These are phyloP conservation scores for Eupithecia pulchellata DNA, from an alignment of 2,888 invertebrate genomes.

Conservation along the genomic window DNA sequence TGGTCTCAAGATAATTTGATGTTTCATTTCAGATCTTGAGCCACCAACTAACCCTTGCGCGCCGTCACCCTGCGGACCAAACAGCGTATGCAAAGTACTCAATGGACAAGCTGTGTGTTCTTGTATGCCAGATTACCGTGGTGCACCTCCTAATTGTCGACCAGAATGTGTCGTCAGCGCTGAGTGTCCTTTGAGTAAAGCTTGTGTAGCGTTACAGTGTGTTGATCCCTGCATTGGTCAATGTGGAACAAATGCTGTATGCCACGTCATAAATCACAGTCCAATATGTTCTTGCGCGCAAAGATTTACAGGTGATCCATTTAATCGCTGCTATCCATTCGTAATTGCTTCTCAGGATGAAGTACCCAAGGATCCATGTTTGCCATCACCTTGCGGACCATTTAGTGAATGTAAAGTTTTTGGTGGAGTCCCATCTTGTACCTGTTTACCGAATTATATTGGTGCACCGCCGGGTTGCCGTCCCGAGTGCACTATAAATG, in stretches of 20 bases:
- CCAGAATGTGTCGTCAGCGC: constrained; percentile 90
- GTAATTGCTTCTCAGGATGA: constrained; percentile 55
- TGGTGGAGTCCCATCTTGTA: constrained; percentile 87
- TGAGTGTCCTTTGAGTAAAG: constrained; percentile 88
- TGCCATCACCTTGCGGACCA: constrained; percentile 88
- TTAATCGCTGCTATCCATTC: constrained; percentile 83
- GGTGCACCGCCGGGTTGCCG: constrained; percentile 90
- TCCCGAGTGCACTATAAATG: constrained; percentile 89
- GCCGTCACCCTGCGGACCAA: constrained; percentile 93
- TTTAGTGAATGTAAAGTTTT: constrained; percentile 88
- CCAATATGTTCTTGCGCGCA: constrained; percentile 88
- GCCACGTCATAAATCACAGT: constrained; percentile 89
- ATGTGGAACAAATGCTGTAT: constrained; percentile 90
- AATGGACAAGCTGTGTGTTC: constrained; percentile 90
- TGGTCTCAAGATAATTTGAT: background rate
- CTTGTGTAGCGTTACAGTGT: constrained; percentile 89
- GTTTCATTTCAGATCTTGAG: constrained; percentile 63
- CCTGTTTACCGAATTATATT: constrained; percentile 87
- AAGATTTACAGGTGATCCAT: constrained; percentile 88
- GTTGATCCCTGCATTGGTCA: constrained; percentile 89
- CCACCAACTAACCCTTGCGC: constrained; percentile 86
- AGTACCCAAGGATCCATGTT: constrained; percentile 81
- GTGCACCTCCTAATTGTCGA: constrained; percentile 89
- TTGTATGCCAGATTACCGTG: constrained; percentile 87
- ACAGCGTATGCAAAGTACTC: constrained; percentile 90